phyloP scores from a whole-genome alignment of 2,113 vertebrate genomes.

The Pseudorhombus dupliciocellatus region DNA sequence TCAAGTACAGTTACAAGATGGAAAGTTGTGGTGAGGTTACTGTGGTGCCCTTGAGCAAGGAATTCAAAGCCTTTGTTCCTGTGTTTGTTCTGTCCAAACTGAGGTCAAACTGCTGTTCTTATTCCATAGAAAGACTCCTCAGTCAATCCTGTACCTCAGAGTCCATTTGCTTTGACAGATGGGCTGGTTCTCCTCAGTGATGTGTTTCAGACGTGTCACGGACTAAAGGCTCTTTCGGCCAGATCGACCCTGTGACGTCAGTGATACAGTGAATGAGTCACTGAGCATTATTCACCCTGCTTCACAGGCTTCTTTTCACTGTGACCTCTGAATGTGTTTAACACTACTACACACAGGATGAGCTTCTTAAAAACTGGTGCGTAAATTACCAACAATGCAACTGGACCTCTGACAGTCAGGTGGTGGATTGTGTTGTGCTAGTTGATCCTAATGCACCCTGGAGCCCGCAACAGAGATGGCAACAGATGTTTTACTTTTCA shows the following conservation, averaged over 20 bases:
- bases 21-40: too few species aligned
- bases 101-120: background rate
- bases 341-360: background rate
- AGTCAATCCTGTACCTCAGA: background rate
- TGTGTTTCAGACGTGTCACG: background rate
- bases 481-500: background rate
- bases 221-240: background rate
- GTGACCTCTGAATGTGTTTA: background rate
- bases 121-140: background rate
- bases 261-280: background rate
- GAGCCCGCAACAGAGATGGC: background rate
- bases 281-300: background rate
- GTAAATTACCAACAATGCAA: background rate
- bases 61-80: background rate
- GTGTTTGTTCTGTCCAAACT: background rate
- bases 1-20: too few species aligned
- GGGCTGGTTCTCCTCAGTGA: background rate
- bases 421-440: background rate
- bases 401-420: background rate
- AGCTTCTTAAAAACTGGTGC: background rate
- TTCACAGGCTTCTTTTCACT: background rate
- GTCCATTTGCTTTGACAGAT: background rate
- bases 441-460: too few species aligned
- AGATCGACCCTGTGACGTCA: background rate
- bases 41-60: background rate